Evolutionary conservation across 2,797 vertebrate species (phyloP), one percentile per base, ranked within the genome.

Genomic region (Lophius americanus): DNA sequence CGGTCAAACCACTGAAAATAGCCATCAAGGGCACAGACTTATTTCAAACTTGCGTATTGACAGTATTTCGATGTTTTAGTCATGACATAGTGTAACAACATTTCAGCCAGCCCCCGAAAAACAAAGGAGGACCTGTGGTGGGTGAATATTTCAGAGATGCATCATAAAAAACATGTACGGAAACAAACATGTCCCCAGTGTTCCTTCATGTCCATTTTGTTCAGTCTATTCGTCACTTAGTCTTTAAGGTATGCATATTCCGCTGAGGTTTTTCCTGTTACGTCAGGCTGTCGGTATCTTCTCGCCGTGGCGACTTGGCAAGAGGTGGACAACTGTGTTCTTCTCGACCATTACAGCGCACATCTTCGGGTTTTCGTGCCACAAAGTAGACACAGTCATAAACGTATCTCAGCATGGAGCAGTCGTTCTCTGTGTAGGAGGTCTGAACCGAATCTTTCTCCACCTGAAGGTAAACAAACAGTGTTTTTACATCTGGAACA

Each of bases 311-410:
- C 6, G 89, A 87, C 65, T 91, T 91, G 2, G 85, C 87, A 14
- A 88, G 85, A 60, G 85, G 84, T 32, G 88, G 86, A 67, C 80
- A 84, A 85, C 32, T 63, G 11, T 73, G 53, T 12, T 85, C 73
- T 7, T 88, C 80, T 42, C 71, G 68, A 51, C 80, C 87, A 41
- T 87, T 91, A 79, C 78, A 86, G 73, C 78, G 70, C 37, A 79
- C 60, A 54, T 93, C 60, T 54, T 89, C 84, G 51, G 97, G 98
- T 89, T 99, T 99, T 75, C 96, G 94, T 57, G 94, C 97, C 70
- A 98, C 96, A 85, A 99, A 99, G 92, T 97, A 95, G 70, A 98
- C 94, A 3, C 97, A 99, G 90, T 99, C 98, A n/a, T 99, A 99
- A 85, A 97, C 89, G 78, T 98, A 98, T 86, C 96, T 96, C 86